phyloP scores from a whole-genome alignment of 2,888 invertebrate genomes.

The Rosalia funebris region DNA sequence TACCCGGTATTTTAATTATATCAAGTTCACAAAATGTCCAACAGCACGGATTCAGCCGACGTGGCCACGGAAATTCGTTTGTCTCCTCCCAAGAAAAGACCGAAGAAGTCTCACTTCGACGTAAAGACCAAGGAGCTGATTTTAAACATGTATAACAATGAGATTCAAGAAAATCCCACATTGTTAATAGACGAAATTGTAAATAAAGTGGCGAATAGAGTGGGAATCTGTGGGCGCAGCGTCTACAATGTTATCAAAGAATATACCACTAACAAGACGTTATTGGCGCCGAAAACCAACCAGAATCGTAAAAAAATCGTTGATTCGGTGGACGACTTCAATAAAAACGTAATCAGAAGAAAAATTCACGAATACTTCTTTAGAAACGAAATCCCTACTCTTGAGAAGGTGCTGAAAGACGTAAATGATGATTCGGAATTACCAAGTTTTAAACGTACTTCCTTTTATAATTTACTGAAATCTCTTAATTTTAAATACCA shows the following conservation, averaged over 20 bases:
- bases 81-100: not conserved
- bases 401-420: constrained; percentile 12
- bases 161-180: not conserved
- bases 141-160: not conserved
- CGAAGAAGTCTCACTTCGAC: not conserved
- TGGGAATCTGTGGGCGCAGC: not conserved
- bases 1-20: too few relatives aligned
- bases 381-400: constrained; percentile 27
- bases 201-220: not conserved
- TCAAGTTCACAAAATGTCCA: not conserved
- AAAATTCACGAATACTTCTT: constrained; percentile 20
- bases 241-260: not conserved
- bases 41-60: not conserved
- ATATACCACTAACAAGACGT: not conserved
- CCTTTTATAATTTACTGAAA: not conserved
- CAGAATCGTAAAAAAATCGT: not conserved
- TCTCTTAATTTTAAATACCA: not conserved
- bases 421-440: constrained; percentile 12
- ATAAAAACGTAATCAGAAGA: constrained; percentile 11
- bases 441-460: constrained; percentile 26
- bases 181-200: not conserved
- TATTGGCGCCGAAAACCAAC: not conserved
- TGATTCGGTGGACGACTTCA: not conserved
- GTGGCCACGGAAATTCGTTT: not conserved
- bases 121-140: not conserved